A percentile compares a stretch with the other conserved stretches of the same genome.
phyloP scores from a whole-genome alignment of 1,140 invertebrate genomes.

The Homarus americanus region DNA sequence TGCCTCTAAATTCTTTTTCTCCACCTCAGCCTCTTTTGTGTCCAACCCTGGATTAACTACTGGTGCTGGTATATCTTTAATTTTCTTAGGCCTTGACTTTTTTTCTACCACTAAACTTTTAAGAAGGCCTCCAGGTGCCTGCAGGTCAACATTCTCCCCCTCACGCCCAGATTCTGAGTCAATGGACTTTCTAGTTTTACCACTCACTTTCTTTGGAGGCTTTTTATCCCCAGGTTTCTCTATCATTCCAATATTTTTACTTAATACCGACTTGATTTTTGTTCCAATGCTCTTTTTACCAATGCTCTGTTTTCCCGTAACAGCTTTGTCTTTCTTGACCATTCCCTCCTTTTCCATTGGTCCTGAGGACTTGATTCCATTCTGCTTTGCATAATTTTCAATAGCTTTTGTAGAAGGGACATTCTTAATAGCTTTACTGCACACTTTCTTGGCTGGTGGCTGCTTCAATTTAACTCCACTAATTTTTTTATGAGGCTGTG shows the following conservation, averaged over 20 bases:
- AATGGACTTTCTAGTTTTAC: not conserved
- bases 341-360: not conserved
- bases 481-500: not conserved
- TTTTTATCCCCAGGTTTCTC: not conserved
- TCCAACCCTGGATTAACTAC: not conserved
- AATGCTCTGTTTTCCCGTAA: not conserved
- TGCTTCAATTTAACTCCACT: not conserved
- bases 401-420: not conserved
- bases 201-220: not conserved
- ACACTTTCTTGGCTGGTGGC: not conserved
- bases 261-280: not conserved
- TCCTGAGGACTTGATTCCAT: not conserved
- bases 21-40: not conserved
- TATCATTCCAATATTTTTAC: not conserved
- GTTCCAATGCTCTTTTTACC: not conserved
- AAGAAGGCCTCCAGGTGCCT: too few species aligned
- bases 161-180: not conserved
- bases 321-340: not conserved
- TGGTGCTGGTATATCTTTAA: not conserved
- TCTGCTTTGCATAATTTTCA: not conserved
- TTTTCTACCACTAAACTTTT: not conserved
- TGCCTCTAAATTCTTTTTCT: not conserved
- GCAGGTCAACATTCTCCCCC: not conserved
- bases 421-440: conserved; percentile 8
- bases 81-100: not conserved